Evolutionary conservation across 2,888 invertebrate genomes (phyloP), one percentile per base, ranked within the genome.

Genomic region (Agriopis marginaria): DNA sequence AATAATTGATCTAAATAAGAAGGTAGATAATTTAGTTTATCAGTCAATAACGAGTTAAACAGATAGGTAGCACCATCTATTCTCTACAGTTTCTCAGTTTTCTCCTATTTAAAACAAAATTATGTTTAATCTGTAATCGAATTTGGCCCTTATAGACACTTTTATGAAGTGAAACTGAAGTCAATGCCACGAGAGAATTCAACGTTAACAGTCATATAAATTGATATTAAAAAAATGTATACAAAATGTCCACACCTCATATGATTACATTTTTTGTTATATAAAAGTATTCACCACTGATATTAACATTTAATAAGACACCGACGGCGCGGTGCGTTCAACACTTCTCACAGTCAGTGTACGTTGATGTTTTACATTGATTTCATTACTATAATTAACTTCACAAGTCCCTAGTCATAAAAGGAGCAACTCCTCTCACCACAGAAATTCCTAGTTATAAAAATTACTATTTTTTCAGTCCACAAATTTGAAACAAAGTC

Each of bases 401-500:
- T 86, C 90, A 91, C 89, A 89, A 89, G 88, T 92, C 87, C 86
- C 85, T 87, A 84, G 83, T 86, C 81, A 83, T 73, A 86, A 89
- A 63, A 89, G 91, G 92, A 93, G 89, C 84, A 92, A 93, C 92
- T 90, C 93, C 92, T 92, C 93, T 90, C 93, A 89, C 92, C 93
- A 94, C 92, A 93, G 91, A 93, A 89, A 91, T 93, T 91, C 85
- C 90, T 92, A 90, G 90, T 88, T 91, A 91, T 92, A 91, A 92
- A 89, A 92, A 93, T 93, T 92, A 92, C 92, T 88, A 89, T 91
- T 90, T 87, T 65, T 87, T 92, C 86, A 91, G 93, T 94, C 92
- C 94, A 93, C 92, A 87, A 93, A 93, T 93, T 94, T 93, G 89
- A 92, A 93, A 93, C 85, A 88, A 92, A 92, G 94, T 94, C 90